Evolutionary conservation across 30 jellyfish, hydroid and myxozoan species (phyloP).

Genomic region (Hydractinia symbiolongicarpus): DNA sequence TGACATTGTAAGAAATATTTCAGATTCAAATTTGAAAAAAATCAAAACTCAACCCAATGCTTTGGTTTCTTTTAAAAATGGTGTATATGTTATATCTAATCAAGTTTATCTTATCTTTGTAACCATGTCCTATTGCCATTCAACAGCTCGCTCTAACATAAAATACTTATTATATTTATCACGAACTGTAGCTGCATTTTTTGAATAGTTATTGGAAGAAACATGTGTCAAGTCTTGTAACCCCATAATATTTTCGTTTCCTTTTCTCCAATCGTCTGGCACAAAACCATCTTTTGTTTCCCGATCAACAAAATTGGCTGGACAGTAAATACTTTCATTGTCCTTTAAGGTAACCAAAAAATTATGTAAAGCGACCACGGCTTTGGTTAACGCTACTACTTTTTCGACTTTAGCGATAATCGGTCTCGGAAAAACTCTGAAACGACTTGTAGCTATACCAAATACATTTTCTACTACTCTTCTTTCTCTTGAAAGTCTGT

Average conservation of each 20-base stretch:
- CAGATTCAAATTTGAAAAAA: no score
- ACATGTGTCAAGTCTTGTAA: constrained; percentile 5
- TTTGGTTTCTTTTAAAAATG: no score
- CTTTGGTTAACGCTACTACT: constrained; percentile 40
- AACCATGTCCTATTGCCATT: no score
- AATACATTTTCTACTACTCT: constrained; percentile 52
- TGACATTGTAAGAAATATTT: no score
- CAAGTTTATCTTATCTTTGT: no score
- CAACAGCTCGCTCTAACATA: neutral
- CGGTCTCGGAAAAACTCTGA: constrained; percentile 43
- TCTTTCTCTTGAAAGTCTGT: constrained; percentile 67
- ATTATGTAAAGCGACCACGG: constrained; percentile 58
- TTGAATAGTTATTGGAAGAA: neutral
- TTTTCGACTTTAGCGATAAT: constrained; percentile 47
- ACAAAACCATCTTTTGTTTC: constrained; percentile 4
- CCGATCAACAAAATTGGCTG: neutral
- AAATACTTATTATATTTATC: neutral
- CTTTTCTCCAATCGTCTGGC: constrained; percentile 3
- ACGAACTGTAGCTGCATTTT: neutral
- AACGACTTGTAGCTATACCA: constrained; percentile 53
- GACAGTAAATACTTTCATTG: no score
- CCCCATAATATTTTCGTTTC: neutral
- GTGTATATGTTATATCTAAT: no score
- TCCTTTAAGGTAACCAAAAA: constrained; percentile 44
- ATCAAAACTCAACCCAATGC: no score